phyloP scores from a whole-genome alignment of 2,888 invertebrate genomes.

The Catocala nupta region DNA sequence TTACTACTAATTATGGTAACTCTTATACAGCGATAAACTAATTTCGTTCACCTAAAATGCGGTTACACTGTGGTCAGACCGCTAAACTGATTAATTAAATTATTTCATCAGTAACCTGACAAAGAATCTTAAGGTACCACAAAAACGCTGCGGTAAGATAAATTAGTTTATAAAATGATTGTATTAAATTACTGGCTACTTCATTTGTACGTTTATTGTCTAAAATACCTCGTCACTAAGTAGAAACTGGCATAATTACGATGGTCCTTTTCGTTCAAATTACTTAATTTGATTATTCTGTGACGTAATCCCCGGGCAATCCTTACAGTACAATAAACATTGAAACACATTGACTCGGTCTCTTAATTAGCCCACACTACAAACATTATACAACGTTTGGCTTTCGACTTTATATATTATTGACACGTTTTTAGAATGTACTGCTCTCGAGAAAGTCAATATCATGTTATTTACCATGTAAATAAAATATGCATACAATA shows the following conservation, averaged over 20 bases:
- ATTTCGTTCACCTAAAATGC: background rate
- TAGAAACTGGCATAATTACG: no score
- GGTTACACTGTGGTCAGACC: background rate
- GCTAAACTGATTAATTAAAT: background rate
- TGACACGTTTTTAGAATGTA: no score
- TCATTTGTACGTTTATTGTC: no score
- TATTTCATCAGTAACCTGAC: conserved; percentile 2
- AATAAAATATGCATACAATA: no score
- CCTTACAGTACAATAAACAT: background rate
- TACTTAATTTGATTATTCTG: background rate
- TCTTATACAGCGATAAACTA: background rate
- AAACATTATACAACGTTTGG: background rate
- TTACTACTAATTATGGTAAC: background rate
- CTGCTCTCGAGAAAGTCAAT: no score
- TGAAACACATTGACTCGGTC: background rate
- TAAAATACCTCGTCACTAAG: no score
- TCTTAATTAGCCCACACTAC: conserved; percentile 6
- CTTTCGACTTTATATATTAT: no score
- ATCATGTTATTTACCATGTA: no score
- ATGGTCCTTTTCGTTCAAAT: background rate
- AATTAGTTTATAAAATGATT: background rate
- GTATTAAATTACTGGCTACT: background rate
- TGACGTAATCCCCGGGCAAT: background rate
- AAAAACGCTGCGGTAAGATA: background rate
- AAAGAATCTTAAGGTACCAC: background rate